Base-by-base conservation (phyloP, 37 sponge, comb jelly and placozoan species). In the Beroe forskalii region DNA sequence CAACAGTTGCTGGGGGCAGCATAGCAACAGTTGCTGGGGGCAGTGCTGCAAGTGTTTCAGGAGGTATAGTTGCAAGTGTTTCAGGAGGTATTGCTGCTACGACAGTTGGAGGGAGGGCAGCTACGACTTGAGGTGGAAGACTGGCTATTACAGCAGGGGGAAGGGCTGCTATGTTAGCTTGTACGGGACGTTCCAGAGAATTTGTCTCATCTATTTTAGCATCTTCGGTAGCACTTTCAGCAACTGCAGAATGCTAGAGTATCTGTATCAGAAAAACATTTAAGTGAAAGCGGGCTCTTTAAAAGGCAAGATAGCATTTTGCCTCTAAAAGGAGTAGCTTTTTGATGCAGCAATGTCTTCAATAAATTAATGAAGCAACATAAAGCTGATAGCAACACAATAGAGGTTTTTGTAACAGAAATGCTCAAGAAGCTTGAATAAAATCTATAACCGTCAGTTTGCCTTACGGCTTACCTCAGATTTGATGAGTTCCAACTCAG, bases 391-490 rank as follows among this genome's bases (percentile, higher is more conserved):
- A n/a, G n/a, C n/a, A n/a, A n/a, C n/a, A n/a, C n/a, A n/a, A n/a
- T n/a, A n/a, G n/a, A n/a, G n/a, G n/a, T n/a, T n/a, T n/a, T n/a
- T n/a, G n/a, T n/a, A n/a, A n/a, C n/a, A n/a, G n/a, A n/a, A n/a
- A n/a, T n/a, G n/a, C n/a, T n/a, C n/a, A n/a, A n/a, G n/a, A n/a
- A n/a, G n/a, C n/a, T n/a, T n/a, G n/a, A n/a, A n/a, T n/a, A n/a
- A n/a, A n/a, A n/a, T n/a, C n/a, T n/a, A n/a, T n/a, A n/a, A n/a
- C n/a, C n/a, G n/a, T n/a, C n/a, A n/a, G n/a, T n/a, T n/a, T n/a
- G n/a, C n/a, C n/a, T n/a, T n/a, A n/a, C n/a, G n/a, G n/a, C 66
- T 25, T 41, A 80, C 86, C 86, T 80, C 86, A 25, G 86, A 80
- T 43, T 80, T 80, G 24, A 80, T 80, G 4, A 33, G 86, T n/a